Base-by-base conservation (phyloP, 2,113 vertebrate genomes). In the Aplodontia rufa region DNA sequence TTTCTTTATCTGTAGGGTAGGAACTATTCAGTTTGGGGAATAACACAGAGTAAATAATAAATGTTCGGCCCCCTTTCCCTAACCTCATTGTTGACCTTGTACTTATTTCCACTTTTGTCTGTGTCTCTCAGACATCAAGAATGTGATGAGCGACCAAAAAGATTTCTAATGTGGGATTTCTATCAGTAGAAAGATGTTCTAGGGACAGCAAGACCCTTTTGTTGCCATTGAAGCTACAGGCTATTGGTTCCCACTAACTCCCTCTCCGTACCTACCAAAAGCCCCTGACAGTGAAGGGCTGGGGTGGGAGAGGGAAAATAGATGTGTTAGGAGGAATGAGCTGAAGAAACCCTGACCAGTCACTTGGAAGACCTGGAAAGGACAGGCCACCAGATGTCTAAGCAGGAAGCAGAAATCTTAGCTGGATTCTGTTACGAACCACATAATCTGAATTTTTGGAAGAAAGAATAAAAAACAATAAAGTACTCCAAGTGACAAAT, bases 391-490 rank as follows among this genome's bases (percentile, higher is more conserved):
- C 90, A 95, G 95, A 90, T 96, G 68, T 74, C 91, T 72, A 94
- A 74, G n/a, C 24, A 64, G 93, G 89, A 94, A 88, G 74, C 42
- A 94, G 53, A 93, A 95, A 96, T 95, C 68, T 53, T 88, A 85
- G 35, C 79, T 93, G 86, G 71, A 89, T 78, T 95, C 79, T 87
- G n/a, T 94, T 94, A 87, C 78, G 93, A 96, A 91, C 91, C 80
- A 96, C 68, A 82, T 40, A 90, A 94, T 95, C 74, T 93, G 68
- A 97, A 95, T 94, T 94, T 97, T 28, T 75, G 86, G 90, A 86
- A 96, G 84, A 96, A 92, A 95, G 53, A 89, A 94, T 95, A 94
- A 92, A 95, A 96, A 95, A 96, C 94, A 97, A 97, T 96, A 96
- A 97, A 96, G 94, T 92, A 95, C 47, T 49, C 87, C 26, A 96